Percentiles rank a stretch among this genome's conserved stretches.
Evolutionary conservation across 2,797 vertebrate genomes (phyloP).

Genomic region (Schizopygopsis pylzovi): DNA sequence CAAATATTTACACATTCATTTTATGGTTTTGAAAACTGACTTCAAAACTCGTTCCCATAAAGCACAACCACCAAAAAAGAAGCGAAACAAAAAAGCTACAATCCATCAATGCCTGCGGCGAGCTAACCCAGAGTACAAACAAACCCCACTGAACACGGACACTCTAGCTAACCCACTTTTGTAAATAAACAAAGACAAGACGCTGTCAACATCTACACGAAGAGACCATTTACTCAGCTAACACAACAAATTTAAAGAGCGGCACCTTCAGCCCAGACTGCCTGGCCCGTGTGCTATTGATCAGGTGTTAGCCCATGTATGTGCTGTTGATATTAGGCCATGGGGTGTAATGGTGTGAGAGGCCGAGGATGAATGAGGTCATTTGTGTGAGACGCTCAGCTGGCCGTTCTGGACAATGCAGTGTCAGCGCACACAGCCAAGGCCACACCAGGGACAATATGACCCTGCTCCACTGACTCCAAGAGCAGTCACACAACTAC

Average conservation of each 20-base stretch:
- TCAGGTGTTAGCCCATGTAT: constrained; percentile 53
- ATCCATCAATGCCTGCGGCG: constrained; percentile 45
- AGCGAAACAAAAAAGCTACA: not conserved
- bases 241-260: constrained; percentile 48
- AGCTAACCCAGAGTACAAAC: constrained; percentile 41
- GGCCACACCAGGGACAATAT: constrained; percentile 79
- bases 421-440: constrained; percentile 78
- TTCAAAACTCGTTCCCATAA: not conserved
- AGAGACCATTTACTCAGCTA: constrained; percentile 44
- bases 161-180: constrained; percentile 13
- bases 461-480: constrained; percentile 76
- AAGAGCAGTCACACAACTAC: constrained; percentile 61
- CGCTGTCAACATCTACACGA: constrained; percentile 25
- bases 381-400: constrained; percentile 77
- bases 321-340: constrained; percentile 55
- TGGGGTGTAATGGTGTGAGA: constrained; percentile 82
- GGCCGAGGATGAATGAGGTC: constrained; percentile 82
- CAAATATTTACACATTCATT: constrained; percentile 17
- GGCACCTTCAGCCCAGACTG: constrained; percentile 23
- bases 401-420: constrained; percentile 78
- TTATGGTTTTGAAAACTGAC: constrained; percentile 27
- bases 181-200: constrained; percentile 49
- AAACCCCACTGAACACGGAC: constrained; percentile 31
- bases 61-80: constrained; percentile 2
- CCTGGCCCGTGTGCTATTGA: constrained; percentile 43